These are phyloP conservation scores for Oopsacas minuta DNA, from an alignment of 37 sponge, comb jelly and placozoan species.

Conservation along the genomic window DNA sequence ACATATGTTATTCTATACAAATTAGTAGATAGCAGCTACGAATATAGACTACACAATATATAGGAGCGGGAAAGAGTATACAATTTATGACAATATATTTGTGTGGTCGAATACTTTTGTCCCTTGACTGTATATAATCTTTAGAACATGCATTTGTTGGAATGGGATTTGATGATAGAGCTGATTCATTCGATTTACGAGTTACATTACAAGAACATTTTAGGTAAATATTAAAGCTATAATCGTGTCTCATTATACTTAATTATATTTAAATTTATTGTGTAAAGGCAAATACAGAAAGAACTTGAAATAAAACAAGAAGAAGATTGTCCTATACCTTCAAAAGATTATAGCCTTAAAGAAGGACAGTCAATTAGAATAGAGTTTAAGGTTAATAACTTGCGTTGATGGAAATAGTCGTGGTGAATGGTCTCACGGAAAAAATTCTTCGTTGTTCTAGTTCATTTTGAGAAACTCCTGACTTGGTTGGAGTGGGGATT, in stretches of 20 bases:
- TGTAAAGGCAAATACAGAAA: slow-evolving; percentile 37
- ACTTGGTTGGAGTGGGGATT: too few relatives aligned
- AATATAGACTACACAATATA: too few relatives aligned
- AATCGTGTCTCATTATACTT: too few relatives aligned
- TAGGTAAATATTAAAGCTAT: slow-evolving; percentile 80
- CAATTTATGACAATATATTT: too few relatives aligned
- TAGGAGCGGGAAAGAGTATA: too few relatives aligned
- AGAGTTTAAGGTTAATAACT: slow-evolving; percentile 22
- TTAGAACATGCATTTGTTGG: slow-evolving; percentile 80
- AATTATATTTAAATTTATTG: too few relatives aligned
- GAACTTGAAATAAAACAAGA: slow-evolving; percentile 41
- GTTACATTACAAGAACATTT: slow-evolving; percentile 90
- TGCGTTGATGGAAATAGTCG: background rate
- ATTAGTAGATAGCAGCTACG: too few relatives aligned
- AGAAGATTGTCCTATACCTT: slow-evolving; percentile 33
- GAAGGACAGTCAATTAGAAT: slow-evolving; percentile 54
- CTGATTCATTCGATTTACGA: slow-evolving; percentile 92
- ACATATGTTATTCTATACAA: too few relatives aligned
- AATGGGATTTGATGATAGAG: slow-evolving; percentile 82
- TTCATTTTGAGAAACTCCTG: too few relatives aligned
- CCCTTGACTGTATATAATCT: background rate
- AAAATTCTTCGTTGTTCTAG: too few relatives aligned
- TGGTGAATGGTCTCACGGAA: too few relatives aligned
- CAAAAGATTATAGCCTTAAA: slow-evolving; percentile 71
- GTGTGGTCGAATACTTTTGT: too few relatives aligned